These are phyloP conservation scores for Orius insidiosus DNA, from an alignment of 1,140 invertebrate species.

Conservation along the genomic window DNA sequence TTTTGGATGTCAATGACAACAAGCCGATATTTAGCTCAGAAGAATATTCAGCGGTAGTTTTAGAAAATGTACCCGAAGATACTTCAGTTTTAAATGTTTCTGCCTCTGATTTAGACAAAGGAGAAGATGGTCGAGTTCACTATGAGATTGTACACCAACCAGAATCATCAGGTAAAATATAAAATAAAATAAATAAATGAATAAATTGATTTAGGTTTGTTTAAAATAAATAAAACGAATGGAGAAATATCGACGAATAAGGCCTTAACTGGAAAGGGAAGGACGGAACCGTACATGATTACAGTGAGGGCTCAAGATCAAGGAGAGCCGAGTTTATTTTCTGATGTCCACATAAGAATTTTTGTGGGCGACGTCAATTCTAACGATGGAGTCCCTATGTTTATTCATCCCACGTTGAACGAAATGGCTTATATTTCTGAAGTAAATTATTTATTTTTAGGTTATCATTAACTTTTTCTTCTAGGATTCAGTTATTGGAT, in stretches of 20 bases:
- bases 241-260: slow-evolving; percentile 47
- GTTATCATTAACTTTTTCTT: slow-evolving; percentile 18
- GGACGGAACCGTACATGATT: slow-evolving; percentile 53
- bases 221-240: slow-evolving; percentile 44
- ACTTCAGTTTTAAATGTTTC: slow-evolving; percentile 52
- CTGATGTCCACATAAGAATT: slow-evolving; percentile 42
- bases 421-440: slow-evolving; percentile 54
- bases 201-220: slow-evolving; percentile 31
- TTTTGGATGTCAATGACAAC: slow-evolving; percentile 72
- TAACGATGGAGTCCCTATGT: slow-evolving; percentile 65
- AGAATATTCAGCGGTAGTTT: slow-evolving; percentile 36
- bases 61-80: slow-evolving; percentile 51
- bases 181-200: not conserved
- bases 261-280: slow-evolving; percentile 53
- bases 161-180: slow-evolving; percentile 39
- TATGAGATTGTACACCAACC: slow-evolving; percentile 55
- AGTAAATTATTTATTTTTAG: slow-evolving; percentile 24
- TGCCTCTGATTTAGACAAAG: slow-evolving; percentile 61
- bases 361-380: slow-evolving; percentile 66
- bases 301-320: slow-evolving; percentile 50
- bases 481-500: slow-evolving; percentile 51
- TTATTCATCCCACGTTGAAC: slow-evolving; percentile 49
- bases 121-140: slow-evolving; percentile 41
- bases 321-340: slow-evolving; percentile 40
- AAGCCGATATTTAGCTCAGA: slow-evolving; percentile 33